Conservation (phyloP, 2,797 vertebrate genomes). For the Selene dorsalis region DNA sequence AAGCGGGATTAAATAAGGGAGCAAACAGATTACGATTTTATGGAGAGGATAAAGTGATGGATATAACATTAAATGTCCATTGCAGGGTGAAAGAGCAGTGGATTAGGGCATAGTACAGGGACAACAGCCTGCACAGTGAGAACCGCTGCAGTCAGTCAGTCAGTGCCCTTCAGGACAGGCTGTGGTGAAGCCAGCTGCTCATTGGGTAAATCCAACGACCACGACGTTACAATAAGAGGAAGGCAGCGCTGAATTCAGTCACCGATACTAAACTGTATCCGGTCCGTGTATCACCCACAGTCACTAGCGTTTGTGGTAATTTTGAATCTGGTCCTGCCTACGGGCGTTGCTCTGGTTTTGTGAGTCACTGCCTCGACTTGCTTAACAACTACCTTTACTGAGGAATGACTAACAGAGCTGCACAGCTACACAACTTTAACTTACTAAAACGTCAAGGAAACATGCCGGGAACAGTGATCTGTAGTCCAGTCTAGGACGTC, state of each 20-base stretch:
- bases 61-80: neutral
- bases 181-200: neutral
- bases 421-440: neutral
- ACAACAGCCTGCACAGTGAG: neutral
- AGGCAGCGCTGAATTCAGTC: neutral
- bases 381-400: conserved; percentile 6
- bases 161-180: conserved; percentile 41
- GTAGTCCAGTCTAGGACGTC: neutral
- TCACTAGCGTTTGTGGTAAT: neutral
- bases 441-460: accelerated
- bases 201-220: neutral
- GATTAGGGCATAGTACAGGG: neutral
- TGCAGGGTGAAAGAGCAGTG: neutral
- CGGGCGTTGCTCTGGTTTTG: conserved; percentile 20
- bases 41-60: conserved; percentile 9
- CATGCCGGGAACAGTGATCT: accelerated
- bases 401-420: neutral
- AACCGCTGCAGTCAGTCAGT: conserved; percentile 17
- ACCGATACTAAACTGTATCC: neutral
- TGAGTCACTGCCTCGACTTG: conserved; percentile 64
- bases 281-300: neutral
- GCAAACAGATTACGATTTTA: conserved; percentile 30
- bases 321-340: neutral
- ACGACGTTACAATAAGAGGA: neutral
- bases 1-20: conserved; percentile 14